Evolutionary conservation across 1,140 invertebrate genomes (phyloP).

Genomic region (Brachionus paranguensis): DNA sequence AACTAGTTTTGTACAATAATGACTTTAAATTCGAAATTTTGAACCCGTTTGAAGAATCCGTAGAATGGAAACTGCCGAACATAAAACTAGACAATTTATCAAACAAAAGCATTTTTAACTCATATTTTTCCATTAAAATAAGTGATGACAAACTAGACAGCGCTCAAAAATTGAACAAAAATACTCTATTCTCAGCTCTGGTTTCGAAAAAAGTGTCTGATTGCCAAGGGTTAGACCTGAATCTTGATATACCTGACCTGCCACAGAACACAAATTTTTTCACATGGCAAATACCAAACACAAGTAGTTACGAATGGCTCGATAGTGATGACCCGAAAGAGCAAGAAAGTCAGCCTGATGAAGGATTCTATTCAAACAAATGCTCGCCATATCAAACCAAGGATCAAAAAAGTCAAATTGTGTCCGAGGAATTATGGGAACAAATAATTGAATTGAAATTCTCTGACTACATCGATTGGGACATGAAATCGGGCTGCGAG

Average conservation of each 20-base stretch:
- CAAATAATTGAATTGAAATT: neutral
- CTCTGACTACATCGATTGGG: constrained; percentile 20
- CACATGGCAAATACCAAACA: constrained; percentile 30
- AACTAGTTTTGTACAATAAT: neutral
- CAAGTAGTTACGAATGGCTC: neutral
- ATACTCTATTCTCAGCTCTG: constrained; percentile 8
- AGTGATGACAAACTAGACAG: neutral
- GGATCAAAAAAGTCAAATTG: neutral
- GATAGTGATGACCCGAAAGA: neutral
- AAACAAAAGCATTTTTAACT: constrained; percentile 2
- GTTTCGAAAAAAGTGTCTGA: neutral
- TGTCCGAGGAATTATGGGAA: neutral
- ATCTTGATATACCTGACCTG: constrained; percentile 31
- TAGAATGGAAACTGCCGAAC: neutral
- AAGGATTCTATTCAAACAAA: constrained; percentile 14
- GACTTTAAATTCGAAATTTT: constrained; percentile 11
- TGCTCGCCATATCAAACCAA: neutral
- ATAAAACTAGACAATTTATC: neutral
- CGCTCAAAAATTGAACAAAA: neutral
- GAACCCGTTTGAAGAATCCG: neutral
- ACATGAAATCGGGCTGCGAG: neutral
- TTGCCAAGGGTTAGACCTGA: neutral
- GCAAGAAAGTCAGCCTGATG: neutral
- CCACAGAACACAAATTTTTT: neutral
- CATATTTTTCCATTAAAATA: neutral